Evolutionary conservation across 2,888 invertebrate species (phyloP), one percentile per base, ranked within the genome.

Genomic region (Subacronicta megacephala): DNA sequence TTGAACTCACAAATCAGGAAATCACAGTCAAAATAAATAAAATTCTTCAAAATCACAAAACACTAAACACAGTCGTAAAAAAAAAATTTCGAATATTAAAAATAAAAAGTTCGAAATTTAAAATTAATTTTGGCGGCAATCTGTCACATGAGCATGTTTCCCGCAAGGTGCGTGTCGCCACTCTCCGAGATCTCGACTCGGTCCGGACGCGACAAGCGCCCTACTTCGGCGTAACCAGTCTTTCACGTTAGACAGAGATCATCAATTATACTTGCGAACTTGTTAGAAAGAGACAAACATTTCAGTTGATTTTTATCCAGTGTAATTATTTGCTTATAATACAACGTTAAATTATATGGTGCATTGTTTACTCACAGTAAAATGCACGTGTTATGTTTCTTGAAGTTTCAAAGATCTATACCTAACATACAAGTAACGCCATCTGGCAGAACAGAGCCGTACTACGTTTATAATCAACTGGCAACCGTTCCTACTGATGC

Each of bases 131-230:
- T 89, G 90, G 91, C 93, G 93, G 90, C 84, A 90, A 92, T 81
- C 79, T 81, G 78, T 91, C 88, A 92, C 89, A 91, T 88, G 88
- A 90, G 88, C 91, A 91, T 89, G 86, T 82, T 89, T 88, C 88
- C 85, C 90, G 90, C 83, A 85, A 87, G 87, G 90, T 88, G 89
- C 90, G 93, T 90, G 82, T 90, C 85, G 85, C 87, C 87, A 88
- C 93, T 93, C 92, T 85, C 88, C 85, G 88, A 91, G 92, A 91
- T 92, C 87, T 91, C 89, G 85, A 90, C 90, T 90, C 90, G 82
- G 81, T 87, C 80, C 89, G 84, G 79, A 84, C 87, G 82, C 89
- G 82, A 79, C 84, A 84, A 80, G 82, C 92, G 93, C 91, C 93
- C 93, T 94, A 93, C 93, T 94, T 93, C 89, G 82, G 75, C 82